Conservation (phyloP, 2,888 invertebrate genomes). For the Cephus sareptanus region DNA sequence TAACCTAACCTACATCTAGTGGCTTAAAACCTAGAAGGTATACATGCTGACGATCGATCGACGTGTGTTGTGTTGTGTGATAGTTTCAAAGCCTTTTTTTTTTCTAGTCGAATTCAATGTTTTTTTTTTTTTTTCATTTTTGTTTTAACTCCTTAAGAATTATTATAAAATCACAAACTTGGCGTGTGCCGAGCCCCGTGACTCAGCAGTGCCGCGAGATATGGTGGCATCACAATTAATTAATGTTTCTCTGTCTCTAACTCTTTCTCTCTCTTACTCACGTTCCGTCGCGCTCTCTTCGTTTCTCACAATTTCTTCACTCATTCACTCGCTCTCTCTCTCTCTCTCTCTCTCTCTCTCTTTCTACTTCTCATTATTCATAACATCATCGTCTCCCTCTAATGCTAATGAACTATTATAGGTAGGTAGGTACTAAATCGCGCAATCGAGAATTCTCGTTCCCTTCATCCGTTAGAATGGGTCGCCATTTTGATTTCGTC, state of each 20-base stretch:
- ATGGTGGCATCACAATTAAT: slow-evolving; percentile 81
- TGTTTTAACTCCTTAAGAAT: slow-evolving; percentile 57
- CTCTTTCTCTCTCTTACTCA: slow-evolving; percentile 4
- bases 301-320: slow-evolving; percentile 22
- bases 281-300: slow-evolving; percentile 32
- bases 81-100: slow-evolving; percentile 21
- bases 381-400: slow-evolving; percentile 6
- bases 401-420: slow-evolving; percentile 5
- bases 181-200: slow-evolving; percentile 63
- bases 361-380: neutral
- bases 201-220: slow-evolving; percentile 74
- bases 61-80: neutral
- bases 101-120: slow-evolving; percentile 20
- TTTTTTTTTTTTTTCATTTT: slow-evolving; percentile 14
- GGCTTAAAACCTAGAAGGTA: slow-evolving; percentile 63
- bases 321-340: slow-evolving; percentile 8
- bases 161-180: slow-evolving; percentile 66
- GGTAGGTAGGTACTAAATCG: slow-evolving; percentile 5
- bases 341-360: no score
- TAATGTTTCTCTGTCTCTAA: slow-evolving; percentile 34
- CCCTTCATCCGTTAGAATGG: no score
- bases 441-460: neutral
- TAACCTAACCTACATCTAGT: slow-evolving; percentile 57
- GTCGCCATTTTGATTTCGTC: no score
- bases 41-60: slow-evolving; percentile 62